Evolutionary conservation across 1,140 invertebrate genomes (phyloP).

Genomic region (Chironomus striatipennis): DNA sequence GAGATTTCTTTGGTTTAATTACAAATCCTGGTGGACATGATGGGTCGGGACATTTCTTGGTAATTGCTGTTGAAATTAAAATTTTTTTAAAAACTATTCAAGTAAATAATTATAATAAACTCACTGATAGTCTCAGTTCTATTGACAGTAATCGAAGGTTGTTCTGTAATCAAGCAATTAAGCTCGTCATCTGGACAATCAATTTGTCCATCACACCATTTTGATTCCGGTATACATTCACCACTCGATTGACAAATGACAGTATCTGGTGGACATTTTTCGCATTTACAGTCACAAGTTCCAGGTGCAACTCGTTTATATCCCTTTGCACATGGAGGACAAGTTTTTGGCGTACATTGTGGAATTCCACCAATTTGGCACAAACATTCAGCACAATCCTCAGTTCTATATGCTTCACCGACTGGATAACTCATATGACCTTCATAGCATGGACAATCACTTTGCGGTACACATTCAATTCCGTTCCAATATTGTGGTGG

Average conservation of each 20-base stretch:
- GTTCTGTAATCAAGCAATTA: conserved; percentile 47
- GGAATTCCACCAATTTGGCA: conserved; percentile 62
- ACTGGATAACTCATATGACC: conserved; percentile 59
- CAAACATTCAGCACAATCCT: conserved; percentile 64
- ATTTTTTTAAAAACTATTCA: background rate
- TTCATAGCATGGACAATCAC: conserved; percentile 66
- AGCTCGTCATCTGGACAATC: conserved; percentile 80
- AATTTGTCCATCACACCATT: conserved; percentile 73
- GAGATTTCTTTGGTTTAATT: conserved; percentile 28
- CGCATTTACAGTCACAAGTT: conserved; percentile 64
- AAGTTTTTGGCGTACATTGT: conserved; percentile 56
- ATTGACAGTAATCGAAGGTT: conserved; percentile 28
- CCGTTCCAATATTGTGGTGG: conserved; percentile 59
- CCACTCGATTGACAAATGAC: conserved; percentile 64
- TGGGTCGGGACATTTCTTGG: conserved; percentile 39
- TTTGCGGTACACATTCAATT: conserved; percentile 52
- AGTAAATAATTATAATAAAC: conserved; percentile 19
- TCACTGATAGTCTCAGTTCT: conserved; percentile 31
- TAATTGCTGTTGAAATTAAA: conserved; percentile 25
- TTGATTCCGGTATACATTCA: conserved; percentile 57
- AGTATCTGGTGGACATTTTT: conserved; percentile 55
- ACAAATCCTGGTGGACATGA: conserved; percentile 49
- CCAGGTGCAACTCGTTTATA: conserved; percentile 35
- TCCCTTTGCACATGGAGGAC: conserved; percentile 51
- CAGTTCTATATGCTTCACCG: conserved; percentile 55